Evolutionary conservation across 2,888 invertebrate species (phyloP).

Genomic region (Drosophila colorata): DNA sequence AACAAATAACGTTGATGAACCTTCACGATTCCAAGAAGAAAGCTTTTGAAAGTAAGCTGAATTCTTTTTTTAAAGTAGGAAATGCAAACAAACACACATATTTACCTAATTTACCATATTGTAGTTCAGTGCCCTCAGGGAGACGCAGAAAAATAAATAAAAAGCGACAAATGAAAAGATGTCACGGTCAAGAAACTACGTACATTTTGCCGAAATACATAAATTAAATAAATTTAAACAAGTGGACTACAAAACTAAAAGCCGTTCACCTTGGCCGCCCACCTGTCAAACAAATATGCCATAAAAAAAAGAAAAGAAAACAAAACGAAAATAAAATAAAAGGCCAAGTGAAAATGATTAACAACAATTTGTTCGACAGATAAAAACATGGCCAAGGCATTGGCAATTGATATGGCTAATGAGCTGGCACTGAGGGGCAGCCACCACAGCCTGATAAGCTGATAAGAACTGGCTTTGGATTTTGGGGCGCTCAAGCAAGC

Average conservation of each 20-base stretch:
- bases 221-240: slow-evolving; percentile 68
- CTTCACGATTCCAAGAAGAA: slow-evolving; percentile 18
- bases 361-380: slow-evolving; percentile 6
- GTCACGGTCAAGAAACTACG: slow-evolving; percentile 66
- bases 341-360: slow-evolving; percentile 60
- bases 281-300: slow-evolving; percentile 66
- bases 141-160: background rate
- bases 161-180: slow-evolving; percentile 48
- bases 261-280: slow-evolving; percentile 66
- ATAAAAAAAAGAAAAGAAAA: background rate
- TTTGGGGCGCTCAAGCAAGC: slow-evolving; percentile 8
- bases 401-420: slow-evolving; percentile 33
- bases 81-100: slow-evolving; percentile 5
- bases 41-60: slow-evolving; percentile 17
- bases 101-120: background rate
- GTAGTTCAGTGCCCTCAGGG: slow-evolving; percentile 56
- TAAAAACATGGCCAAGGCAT: slow-evolving; percentile 58
- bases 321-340: slow-evolving; percentile 12
- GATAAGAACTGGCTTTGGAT: slow-evolving; percentile 29
- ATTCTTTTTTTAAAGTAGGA: slow-evolving; percentile 4
- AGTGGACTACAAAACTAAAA: slow-evolving; percentile 41
- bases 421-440: slow-evolving; percentile 4
- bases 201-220: slow-evolving; percentile 59
- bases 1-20: slow-evolving; percentile 14
- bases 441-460: slow-evolving; percentile 21